These are phyloP conservation scores for Leucopsar rothschildi DNA, from an alignment of 2,113 vertebrate genomes.

Conservation along the genomic window DNA sequence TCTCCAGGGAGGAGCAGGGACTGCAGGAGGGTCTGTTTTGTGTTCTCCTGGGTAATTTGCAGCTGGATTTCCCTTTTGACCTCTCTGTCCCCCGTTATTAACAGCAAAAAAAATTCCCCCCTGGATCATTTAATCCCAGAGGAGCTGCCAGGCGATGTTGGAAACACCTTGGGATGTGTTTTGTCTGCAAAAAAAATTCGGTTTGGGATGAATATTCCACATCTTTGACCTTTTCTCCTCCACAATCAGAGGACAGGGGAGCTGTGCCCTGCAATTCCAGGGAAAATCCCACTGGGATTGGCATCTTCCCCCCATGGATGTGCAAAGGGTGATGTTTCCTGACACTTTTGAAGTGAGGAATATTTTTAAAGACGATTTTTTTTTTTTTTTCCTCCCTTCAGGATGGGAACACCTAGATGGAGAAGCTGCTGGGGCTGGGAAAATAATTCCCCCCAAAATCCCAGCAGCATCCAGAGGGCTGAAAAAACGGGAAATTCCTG, in stretches of 20 bases:
- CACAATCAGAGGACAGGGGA: not conserved
- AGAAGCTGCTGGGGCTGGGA: not conserved
- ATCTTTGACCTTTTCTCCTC: not conserved
- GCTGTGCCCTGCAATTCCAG: not conserved
- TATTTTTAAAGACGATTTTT: not conserved
- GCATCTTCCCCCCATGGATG: accelerated
- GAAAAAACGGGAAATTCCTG: not conserved
- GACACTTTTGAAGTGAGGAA: too few species aligned
- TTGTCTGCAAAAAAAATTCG: not conserved
- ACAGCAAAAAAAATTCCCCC: not conserved
- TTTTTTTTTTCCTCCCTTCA: not conserved
- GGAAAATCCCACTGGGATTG: accelerated
- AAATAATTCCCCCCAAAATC: not conserved
- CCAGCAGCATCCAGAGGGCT: not conserved
- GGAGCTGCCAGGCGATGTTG: not conserved
- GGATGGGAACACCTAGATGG: accelerated
- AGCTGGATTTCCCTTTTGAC: not conserved
- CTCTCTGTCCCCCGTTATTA: conserved; percentile 25
- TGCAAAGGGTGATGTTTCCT: not conserved
- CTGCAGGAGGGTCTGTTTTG: not conserved
- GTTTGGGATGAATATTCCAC: not conserved
- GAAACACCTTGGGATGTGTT: not conserved
- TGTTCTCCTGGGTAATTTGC: not conserved
- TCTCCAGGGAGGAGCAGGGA: not conserved
- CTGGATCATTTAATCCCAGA: not conserved